Evolutionary conservation across 1,140 invertebrate genomes (phyloP), one percentile per base, ranked within the genome.

Genomic region (Hyles euphorbiae): DNA sequence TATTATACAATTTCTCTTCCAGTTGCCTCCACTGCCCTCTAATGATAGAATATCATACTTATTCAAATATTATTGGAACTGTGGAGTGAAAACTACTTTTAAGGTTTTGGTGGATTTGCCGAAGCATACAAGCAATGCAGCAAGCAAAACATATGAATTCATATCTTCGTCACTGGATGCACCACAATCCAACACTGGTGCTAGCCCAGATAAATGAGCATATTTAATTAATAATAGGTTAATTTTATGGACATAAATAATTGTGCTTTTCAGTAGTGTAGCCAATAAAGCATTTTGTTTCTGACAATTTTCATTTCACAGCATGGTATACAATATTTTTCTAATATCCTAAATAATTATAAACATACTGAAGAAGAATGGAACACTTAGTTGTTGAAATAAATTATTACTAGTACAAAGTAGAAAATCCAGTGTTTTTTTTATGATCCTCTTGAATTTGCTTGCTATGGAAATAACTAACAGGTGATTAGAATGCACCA

Each of bases 31-130:
- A 47, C 68, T 91, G 53, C 91, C 90, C n/a, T 81, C 87, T 71
- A 83, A 87, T 58, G 89, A 89, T 61, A 77, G 84, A 72, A 53
- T 90, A 48, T 82, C 85, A 51, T 89, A 90, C 70, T 62, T 89
- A 57, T 85, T 87, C 50, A 90, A 90, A 73, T 83, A 90, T 62
- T 91, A 90, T 62, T 92, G 91, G 91, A 92, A 92, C 67, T 72
- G 71, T 76, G 91, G 90, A 61, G 90, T 92, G 0, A 88, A 90
- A 72, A 61, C 85, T 36, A 89, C 89, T 66, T 91, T 91, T 61
- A 75, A 70, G 53, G 91, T 91, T 70, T 60, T 91, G 9, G 70
- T 83, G 5, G 70, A 91, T 67, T 70, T 91, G 9, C 91, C 91
- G 4, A 76, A 77, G 60, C 81, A 90, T 61, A 78, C 64, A 36